Conservation (phyloP, 2,888 invertebrate genomes). For the Cryptocheilus praepositus region DNA sequence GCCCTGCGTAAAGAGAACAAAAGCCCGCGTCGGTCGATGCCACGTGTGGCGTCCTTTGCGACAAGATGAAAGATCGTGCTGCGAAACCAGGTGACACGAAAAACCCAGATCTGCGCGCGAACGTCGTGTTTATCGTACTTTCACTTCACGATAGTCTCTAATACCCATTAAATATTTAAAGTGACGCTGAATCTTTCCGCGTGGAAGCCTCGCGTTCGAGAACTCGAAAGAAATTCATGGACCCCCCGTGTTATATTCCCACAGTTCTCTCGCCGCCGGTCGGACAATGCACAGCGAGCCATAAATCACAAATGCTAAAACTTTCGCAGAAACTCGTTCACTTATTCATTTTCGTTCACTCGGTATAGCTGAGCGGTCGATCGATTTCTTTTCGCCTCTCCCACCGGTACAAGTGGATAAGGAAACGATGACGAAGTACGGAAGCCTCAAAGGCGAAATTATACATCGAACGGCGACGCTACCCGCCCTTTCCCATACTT, state of each 20-base stretch:
- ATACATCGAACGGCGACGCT: constrained; percentile 9
- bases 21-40: no score
- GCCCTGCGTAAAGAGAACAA: no score
- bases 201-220: no score
- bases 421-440: constrained; percentile 23
- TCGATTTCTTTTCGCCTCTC: constrained; percentile 22
- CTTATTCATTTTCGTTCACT: constrained; percentile 38
- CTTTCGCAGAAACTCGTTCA: constrained; percentile 36
- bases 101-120: no score
- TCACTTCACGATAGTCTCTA: no score
- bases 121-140: no score
- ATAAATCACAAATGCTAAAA: constrained; percentile 24
- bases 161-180: no score
- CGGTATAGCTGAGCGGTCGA: constrained; percentile 19
- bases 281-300: constrained; percentile 8
- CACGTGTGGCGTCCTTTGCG: no score
- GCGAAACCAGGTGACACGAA: no score
- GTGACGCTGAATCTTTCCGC: no score
- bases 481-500: neutral
- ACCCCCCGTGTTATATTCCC: constrained; percentile 3
- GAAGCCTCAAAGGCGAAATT: constrained; percentile 18
- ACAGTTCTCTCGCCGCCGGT: neutral
- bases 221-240: constrained; percentile 3
- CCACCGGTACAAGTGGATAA: constrained; percentile 8
- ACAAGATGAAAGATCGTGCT: no score